Evolutionary conservation across 2,113 vertebrate species (phyloP).

Genomic region (Monarcha castaneiventris): DNA sequence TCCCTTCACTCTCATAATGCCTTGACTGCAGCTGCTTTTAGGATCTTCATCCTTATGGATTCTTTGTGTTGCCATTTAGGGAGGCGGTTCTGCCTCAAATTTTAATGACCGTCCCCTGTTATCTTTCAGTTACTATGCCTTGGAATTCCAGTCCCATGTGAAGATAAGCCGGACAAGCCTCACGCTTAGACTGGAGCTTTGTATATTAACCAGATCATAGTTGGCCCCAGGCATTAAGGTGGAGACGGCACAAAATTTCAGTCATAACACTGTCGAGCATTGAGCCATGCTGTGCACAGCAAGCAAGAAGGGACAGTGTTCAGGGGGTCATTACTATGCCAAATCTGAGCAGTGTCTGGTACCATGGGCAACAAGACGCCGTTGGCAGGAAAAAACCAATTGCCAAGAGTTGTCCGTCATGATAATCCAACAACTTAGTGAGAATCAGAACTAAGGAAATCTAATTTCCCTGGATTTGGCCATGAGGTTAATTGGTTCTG

Average conservation of each 20-base stretch:
- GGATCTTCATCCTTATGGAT: background rate
- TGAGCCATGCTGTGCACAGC: background rate
- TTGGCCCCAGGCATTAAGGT: background rate
- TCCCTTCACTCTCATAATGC: slow-evolving; percentile 25
- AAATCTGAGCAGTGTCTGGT: background rate
- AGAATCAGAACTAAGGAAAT: background rate
- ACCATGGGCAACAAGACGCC: accelerated
- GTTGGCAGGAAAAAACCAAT: accelerated
- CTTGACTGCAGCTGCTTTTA: background rate
- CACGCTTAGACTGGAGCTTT: background rate
- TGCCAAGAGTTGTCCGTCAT: background rate
- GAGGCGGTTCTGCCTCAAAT: background rate
- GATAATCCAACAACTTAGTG: background rate
- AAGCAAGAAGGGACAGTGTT: background rate
- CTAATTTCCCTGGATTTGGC: slow-evolving; percentile 9
- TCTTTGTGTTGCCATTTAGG: background rate
- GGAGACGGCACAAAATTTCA: background rate
- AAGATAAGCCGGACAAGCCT: background rate
- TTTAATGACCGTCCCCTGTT: background rate
- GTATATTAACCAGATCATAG: background rate
- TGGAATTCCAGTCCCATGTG: background rate
- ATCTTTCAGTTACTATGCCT: background rate
- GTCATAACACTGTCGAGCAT: background rate
- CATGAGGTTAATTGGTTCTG: slow-evolving; percentile 6
- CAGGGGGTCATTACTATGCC: background rate